Evolutionary conservation across 2,888 invertebrate species (phyloP).

Genomic region (Perizoma affinitatum): DNA sequence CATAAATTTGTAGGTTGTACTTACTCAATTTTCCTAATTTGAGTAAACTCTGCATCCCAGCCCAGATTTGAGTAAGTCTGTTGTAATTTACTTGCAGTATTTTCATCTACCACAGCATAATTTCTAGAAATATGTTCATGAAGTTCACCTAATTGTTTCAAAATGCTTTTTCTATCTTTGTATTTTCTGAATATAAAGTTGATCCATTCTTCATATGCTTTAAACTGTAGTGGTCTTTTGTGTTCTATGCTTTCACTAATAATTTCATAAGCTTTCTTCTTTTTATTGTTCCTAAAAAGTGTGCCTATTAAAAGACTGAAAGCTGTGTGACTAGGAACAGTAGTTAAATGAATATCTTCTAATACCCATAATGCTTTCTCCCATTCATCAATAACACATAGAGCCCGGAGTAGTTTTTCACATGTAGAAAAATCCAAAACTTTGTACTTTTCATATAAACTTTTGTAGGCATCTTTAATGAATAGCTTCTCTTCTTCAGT

Average conservation of each 20-base stretch:
- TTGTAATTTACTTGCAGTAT: slow-evolving; percentile 57
- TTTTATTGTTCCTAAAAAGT: slow-evolving; percentile 84
- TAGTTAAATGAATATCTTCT: slow-evolving; percentile 81
- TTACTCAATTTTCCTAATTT: slow-evolving; percentile 63
- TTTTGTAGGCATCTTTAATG: slow-evolving; percentile 79
- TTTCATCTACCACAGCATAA: slow-evolving; percentile 59
- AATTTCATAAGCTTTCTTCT: slow-evolving; percentile 84
- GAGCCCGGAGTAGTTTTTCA: slow-evolving; percentile 84
- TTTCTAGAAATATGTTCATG: slow-evolving; percentile 81
- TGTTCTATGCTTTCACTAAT: slow-evolving; percentile 81
- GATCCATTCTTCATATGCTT: slow-evolving; percentile 82
- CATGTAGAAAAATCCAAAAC: slow-evolving; percentile 85
- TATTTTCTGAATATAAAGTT: slow-evolving; percentile 70
- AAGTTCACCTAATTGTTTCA: slow-evolving; percentile 81
- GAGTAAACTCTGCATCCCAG: slow-evolving; percentile 62
- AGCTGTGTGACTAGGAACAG: slow-evolving; percentile 69
- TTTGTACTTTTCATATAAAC: slow-evolving; percentile 79
- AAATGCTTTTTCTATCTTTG: slow-evolving; percentile 58
- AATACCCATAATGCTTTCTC: slow-evolving; percentile 84
- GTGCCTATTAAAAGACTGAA: slow-evolving; percentile 83
- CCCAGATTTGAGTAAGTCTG: slow-evolving; percentile 55
- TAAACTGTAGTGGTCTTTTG: slow-evolving; percentile 68
- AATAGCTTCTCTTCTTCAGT: slow-evolving; percentile 75
- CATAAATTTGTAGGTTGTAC: slow-evolving; percentile 20
- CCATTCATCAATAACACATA: slow-evolving; percentile 87